Base-by-base conservation (phyloP, 2,888 invertebrate species). In the Drosophila percnosoma region DNA sequence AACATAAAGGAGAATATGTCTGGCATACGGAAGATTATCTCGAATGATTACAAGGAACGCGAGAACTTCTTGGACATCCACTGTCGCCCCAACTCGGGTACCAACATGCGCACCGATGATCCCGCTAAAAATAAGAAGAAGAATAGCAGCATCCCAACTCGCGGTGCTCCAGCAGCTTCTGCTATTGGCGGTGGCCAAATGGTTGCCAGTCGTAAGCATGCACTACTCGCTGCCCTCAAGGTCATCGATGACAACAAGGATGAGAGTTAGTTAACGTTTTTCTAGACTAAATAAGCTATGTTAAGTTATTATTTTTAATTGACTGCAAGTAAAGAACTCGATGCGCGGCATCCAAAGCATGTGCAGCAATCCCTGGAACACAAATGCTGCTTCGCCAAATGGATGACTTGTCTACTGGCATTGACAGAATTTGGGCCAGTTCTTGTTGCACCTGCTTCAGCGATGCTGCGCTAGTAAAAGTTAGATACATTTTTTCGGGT, bases 181-280 rank as follows among this genome's bases (percentile, higher is more conserved):
- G 4, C 55, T 34, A 15, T 63, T 36, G 64, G 63, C 29, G 64
- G 63, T 31, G 72, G 76, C 13, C 73, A 75, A 29, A 68, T 90
- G 61, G 82, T 78, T 48, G 94, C 94, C 65, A 90, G 80, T 33
- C 92, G 92, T 49, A 95, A 95, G 86, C 93, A 93, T 57, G 95
- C 95, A 83, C 90, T 96, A 49, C 92, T 96, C 60, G 95, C 95
- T 18, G 94, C 95, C 3, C 93, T 96, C 69, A 95, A 95, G 83
- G 95, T 95, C 29, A 95, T 96, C 73, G 95, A 95, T 86, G 90
- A 90, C 55, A 89, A 87, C 61, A 89, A 90, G 67, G 87, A 86
- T 36, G 86, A 91, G 67, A 91, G 92, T 68, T 91, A 85, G 72
- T 63, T 61, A 33, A 42, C 36, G 29, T 31, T 57, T 38, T 54